These are phyloP conservation scores for Thalassophryne amazonica DNA, from an alignment of 2,797 vertebrate genomes.

Conservation along the genomic window DNA sequence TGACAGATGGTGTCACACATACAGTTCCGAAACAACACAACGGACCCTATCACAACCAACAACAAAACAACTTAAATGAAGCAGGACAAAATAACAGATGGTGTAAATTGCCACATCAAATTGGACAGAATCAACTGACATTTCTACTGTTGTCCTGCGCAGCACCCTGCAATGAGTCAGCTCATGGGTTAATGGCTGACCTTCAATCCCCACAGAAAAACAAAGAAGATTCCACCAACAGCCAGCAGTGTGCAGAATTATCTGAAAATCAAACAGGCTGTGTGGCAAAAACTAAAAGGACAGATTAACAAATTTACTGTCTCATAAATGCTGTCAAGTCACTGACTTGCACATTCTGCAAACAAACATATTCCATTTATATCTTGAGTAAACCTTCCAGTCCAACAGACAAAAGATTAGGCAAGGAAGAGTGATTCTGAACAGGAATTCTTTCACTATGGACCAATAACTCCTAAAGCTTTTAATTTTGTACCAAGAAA, in stretches of 20 bases:
- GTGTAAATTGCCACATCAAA: not conserved
- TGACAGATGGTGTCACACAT: too few relatives aligned
- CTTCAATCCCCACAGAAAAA: conserved; percentile 44
- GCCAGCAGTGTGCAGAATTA: conserved; percentile 29
- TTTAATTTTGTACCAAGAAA: too few relatives aligned
- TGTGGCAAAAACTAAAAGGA: conserved; percentile 9
- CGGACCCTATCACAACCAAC: not conserved
- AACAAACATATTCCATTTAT: too few relatives aligned
- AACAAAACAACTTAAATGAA: not conserved
- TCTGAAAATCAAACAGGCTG: conserved; percentile 40
- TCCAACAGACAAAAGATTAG: too few relatives aligned
- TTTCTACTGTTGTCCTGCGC: conserved; percentile 14
- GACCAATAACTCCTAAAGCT: too few relatives aligned
- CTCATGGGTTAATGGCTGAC: conserved; percentile 44
- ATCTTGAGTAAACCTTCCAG: not conserved
- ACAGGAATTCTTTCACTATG: too few relatives aligned
- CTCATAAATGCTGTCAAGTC: conserved; percentile 21
- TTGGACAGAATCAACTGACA: conserved; percentile 7
- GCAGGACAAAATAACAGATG: not conserved
- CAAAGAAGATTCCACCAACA: conserved; percentile 38
- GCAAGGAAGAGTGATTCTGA: too few relatives aligned
- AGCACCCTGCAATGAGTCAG: conserved; percentile 33
- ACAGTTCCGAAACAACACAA: too few relatives aligned
- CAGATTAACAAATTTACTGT: conserved; percentile 36
- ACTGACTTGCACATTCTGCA: not conserved